Conservation (phyloP, 2,113 vertebrate genomes). For the Pituophis catenifer region DNA sequence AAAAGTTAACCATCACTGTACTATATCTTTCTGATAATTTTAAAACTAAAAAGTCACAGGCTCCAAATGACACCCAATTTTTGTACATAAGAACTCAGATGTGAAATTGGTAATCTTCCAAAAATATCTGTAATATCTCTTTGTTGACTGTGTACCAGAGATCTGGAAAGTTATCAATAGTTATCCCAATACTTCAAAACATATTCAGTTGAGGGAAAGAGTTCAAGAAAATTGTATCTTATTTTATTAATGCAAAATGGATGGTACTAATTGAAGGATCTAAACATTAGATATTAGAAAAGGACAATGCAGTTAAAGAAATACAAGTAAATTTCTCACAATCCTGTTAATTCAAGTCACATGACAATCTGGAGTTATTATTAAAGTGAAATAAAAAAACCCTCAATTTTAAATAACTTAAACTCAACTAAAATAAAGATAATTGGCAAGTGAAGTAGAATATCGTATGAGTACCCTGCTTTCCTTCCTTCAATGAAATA, state of each 20-base stretch:
- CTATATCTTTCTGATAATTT: neutral
- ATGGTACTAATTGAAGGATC: neutral
- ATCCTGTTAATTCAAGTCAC: neutral
- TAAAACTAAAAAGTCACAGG: neutral
- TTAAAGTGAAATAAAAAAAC: neutral
- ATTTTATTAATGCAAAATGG: neutral
- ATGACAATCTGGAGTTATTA: neutral
- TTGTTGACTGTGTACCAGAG: neutral
- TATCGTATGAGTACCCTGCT: neutral
- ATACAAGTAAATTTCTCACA: neutral
- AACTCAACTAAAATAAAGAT: neutral
- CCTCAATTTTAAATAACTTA: neutral
- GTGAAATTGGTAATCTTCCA: neutral
- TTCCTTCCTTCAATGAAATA: neutral
- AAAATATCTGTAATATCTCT: neutral
- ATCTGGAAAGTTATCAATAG: neutral
- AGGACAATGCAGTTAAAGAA: neutral
- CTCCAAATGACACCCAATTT: neutral
- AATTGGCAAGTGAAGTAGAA: neutral
- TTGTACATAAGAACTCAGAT: neutral
- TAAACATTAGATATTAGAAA: neutral
- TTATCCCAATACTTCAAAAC: neutral
- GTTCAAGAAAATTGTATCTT: neutral
- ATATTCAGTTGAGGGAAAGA: neutral
- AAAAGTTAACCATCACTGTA: neutral